Evolutionary conservation across 37 sponge, comb jelly and placozoan species (phyloP).

Genomic region (Beroe forskalii): DNA sequence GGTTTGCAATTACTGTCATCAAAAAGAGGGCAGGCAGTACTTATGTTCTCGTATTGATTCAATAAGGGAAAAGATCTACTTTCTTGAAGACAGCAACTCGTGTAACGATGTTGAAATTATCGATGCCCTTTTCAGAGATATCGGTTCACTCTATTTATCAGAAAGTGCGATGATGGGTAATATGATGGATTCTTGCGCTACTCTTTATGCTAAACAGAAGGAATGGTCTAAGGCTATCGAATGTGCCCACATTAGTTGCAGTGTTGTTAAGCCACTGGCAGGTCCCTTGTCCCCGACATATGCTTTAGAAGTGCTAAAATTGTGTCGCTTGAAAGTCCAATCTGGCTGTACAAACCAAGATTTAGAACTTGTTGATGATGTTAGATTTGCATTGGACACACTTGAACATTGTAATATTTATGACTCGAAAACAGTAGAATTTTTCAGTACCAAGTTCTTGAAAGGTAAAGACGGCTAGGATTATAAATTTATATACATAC

Average conservation of each 20-base stretch:
- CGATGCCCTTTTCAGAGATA: background rate
- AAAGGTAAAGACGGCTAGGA: no score
- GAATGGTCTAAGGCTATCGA: background rate
- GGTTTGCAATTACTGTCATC: background rate
- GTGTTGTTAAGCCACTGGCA: background rate
- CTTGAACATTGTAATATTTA: no score
- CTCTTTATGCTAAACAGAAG: background rate
- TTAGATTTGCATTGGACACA: background rate
- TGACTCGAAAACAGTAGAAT: no score
- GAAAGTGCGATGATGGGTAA: background rate
- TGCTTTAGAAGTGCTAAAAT: constrained; percentile 12
- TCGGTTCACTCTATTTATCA: background rate
- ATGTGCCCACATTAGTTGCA: background rate
- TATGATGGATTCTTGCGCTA: constrained; percentile 29
- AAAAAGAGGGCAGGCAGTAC: background rate
- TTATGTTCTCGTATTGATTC: background rate
- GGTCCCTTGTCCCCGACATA: background rate
- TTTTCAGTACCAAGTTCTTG: no score
- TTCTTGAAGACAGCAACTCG: background rate
- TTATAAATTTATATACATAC: no score
- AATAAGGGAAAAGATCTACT: background rate
- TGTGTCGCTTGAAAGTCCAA: background rate
- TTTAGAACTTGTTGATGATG: background rate
- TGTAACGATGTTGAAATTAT: background rate
- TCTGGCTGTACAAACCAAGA: background rate